These are phyloP conservation scores for Tenodera sinensis DNA, from an alignment of 2,888 invertebrate genomes.

Conservation along the genomic window DNA sequence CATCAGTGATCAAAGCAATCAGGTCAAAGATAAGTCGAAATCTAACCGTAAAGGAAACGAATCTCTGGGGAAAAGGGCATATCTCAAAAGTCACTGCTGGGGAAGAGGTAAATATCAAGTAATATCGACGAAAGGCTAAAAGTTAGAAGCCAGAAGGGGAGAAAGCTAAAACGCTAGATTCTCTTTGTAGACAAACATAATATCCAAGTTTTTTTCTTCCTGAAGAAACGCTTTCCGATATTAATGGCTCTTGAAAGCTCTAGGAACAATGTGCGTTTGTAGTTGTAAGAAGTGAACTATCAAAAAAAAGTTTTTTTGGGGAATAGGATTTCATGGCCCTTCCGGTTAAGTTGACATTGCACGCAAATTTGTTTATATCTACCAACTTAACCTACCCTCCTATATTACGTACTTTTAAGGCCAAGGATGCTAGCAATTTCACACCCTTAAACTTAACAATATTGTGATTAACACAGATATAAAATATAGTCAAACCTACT, in stretches of 20 bases:
- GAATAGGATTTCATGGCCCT: no score
- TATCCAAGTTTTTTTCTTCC: neutral
- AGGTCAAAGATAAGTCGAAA: neutral
- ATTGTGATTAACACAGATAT: no score
- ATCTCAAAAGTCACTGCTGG: neutral
- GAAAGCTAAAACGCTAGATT: neutral
- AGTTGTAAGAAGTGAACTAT: neutral
- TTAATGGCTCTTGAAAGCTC: neutral
- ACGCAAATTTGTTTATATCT: no score
- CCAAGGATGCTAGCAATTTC: no score
- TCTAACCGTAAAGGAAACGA: neutral
- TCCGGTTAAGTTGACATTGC: no score
- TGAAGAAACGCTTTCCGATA: neutral
- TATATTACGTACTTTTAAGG: no score
- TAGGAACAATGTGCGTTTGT: neutral
- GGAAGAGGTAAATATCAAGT: neutral
- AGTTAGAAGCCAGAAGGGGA: neutral
- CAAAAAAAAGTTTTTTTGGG: neutral
- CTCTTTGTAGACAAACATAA: neutral
- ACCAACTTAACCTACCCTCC: no score
- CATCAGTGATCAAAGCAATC: neutral
- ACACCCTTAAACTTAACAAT: no score
- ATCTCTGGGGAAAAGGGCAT: neutral
- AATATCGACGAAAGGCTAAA: neutral
- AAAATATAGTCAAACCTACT: no score